Base-by-base conservation (phyloP, 2,888 invertebrate species). In the Clitarchus hookeri region DNA sequence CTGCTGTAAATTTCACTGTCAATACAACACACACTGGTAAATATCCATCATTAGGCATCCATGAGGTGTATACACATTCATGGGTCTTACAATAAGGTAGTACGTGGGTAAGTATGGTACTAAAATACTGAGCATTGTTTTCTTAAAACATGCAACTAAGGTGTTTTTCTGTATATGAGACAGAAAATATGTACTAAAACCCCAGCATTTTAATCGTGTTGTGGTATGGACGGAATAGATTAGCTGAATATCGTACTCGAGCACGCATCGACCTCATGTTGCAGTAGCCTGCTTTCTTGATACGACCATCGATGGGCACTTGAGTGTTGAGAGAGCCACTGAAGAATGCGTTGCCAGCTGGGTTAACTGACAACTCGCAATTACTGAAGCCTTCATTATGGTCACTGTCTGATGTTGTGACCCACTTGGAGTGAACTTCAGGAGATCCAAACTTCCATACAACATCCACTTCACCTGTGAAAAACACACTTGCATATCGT, bases 261-360 rank as follows among this genome's bases (percentile, higher is more conserved):
- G 94, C 93, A 89, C 94, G 93, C 80, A 94, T 92, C 0, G 96
- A 95, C 88, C 94, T 94, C 84, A 98, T 93, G 89, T 95, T 96
- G 89, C 97, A 97, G 91, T 96, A 98, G 0, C 98, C 98, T 25
- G 97, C 93, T 85, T 93, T 93, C 89, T 95, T 95, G 0, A 95
- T 93, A 87, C 92, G 91, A 3, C 98, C 98, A 92, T 98, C 97
- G 90, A 96, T 95, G 0, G 97, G 96, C 19, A 96, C 92, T 87
- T 94, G 93, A 0, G 95, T 93, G 90, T 94, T 94, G 16, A 97
- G 91, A 87, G 93, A 91, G 0, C 97, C 97, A 87, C 94, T 93
- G 91, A 97, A 97, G 36, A 95, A 90, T 0, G 94, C 97, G 87
- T 95, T 94, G 0, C 96, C 96, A 2, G 94, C 92, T 65, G 93